Base-by-base conservation (phyloP, 2,888 invertebrate genomes). In the Eristalis pertinax region DNA sequence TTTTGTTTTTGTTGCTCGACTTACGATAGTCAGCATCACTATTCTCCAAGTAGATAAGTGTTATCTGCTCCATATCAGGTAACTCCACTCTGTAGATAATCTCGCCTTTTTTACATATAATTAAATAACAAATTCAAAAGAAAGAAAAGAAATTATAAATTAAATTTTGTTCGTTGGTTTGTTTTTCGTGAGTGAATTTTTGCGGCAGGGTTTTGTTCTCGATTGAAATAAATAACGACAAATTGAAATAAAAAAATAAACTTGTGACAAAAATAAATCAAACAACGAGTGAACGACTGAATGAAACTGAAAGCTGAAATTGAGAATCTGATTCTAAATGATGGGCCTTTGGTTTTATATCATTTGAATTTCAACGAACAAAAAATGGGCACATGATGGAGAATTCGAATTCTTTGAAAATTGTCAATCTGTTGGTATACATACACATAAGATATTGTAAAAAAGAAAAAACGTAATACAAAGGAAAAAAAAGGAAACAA, bases 61-160 rank as follows among this genome's bases (percentile, higher is more conserved):
- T 97, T 94, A 97, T 96, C 96, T 97, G 97, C 96, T 97, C 97
- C 97, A 97, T 96, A 96, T 97, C 96, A 94, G 97, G 97, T 95
- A 97, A 96, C 96, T 97, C 96, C 96, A 97, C 97, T 95, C 97
- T 96, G 95, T 96, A 97, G 96, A 97, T 96, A 96, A 97, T 97
- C 96, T 97, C 97, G 95, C 96, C 96, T 95, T 94, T 94, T 84
- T 78, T 84, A 89, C 88, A 87, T 87, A 84, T 80, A 87, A 84
- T 87, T 80, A 87, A 87, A 87, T 87, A 87, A 87, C 87, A 87
- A 87, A 87, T 87, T 84, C 26, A 88, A 81, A 88, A 88, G 88
- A 88, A 85, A 88, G 88, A 88, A 88, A 85, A 88, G 65, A 88
- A 88, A 88, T 87, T 87, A 87, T 84, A 87, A 87, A 76, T 87